These are phyloP conservation scores for Arctocebus calabarensis DNA, from an alignment of 2,797 vertebrate species.

Conservation along the genomic window DNA sequence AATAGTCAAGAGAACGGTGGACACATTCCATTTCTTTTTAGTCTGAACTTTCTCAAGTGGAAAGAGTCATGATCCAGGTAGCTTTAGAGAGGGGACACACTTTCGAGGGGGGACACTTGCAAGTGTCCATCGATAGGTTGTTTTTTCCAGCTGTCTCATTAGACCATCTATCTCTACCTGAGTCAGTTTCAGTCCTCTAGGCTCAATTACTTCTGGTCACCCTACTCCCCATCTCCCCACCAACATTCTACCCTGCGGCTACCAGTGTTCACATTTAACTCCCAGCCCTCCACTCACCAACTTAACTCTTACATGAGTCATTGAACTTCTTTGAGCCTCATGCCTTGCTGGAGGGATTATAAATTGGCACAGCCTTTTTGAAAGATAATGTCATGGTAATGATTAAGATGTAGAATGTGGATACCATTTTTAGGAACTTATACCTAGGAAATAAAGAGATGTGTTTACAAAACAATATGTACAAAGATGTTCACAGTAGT, in stretches of 20 bases:
- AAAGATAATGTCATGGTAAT: slow-evolving; percentile 38
- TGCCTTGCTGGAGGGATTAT: slow-evolving; percentile 45
- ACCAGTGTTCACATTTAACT: not conserved
- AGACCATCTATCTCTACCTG: not conserved
- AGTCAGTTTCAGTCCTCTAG: not conserved
- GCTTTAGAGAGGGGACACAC: not conserved
- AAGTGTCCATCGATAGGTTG: not conserved
- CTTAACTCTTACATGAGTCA: slow-evolving; percentile 56
- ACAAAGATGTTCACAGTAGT: slow-evolving; percentile 8
- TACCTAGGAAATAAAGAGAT: slow-evolving; percentile 3
- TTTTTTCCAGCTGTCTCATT: slow-evolving; percentile 52
- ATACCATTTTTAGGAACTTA: not conserved
- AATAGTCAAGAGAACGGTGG: not conserved
- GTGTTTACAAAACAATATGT: not conserved
- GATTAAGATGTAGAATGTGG: slow-evolving; percentile 52
- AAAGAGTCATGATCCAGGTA: not conserved
- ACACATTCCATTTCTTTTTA: not conserved
- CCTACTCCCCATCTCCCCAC: not conserved
- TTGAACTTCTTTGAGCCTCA: slow-evolving; percentile 32
- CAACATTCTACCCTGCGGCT: not conserved
- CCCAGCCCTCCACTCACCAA: not conserved
- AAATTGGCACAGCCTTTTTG: slow-evolving; percentile 58
- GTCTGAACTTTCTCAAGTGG: not conserved
- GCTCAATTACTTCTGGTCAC: not conserved
- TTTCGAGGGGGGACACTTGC: too few relatives aligned